These are phyloP conservation scores for Geothlypis trichas DNA, from an alignment of 2,113 vertebrate species.

Conservation along the genomic window DNA sequence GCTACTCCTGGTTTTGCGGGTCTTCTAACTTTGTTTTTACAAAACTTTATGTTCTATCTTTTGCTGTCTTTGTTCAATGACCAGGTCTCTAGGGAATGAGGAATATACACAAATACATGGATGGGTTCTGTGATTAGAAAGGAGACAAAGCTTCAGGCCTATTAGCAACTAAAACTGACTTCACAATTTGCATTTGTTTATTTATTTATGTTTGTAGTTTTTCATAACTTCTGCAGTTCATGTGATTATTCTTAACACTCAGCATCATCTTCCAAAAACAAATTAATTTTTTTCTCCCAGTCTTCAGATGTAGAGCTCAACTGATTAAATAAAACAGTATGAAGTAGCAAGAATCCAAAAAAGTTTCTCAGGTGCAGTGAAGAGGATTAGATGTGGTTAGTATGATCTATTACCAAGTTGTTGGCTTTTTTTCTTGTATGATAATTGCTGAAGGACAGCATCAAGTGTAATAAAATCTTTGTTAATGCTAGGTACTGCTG, in stretches of 20 bases:
- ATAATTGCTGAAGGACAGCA: background rate
- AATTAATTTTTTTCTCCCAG: background rate
- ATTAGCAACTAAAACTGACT: background rate
- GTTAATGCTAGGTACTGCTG: background rate
- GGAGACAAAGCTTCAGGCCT: background rate
- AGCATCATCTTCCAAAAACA: background rate
- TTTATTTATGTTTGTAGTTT: background rate
- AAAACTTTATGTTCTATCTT: background rate
- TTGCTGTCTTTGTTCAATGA: background rate
- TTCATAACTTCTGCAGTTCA: background rate
- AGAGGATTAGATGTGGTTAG: background rate
- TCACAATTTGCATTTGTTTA: background rate
- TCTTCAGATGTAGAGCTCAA: background rate
- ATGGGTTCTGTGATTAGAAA: background rate
- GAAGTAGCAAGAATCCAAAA: background rate
- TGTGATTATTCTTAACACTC: background rate
- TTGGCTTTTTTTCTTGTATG: background rate
- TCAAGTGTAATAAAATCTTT: background rate
- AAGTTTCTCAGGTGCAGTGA: background rate
- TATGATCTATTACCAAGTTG: background rate
- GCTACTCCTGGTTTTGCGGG: background rate
- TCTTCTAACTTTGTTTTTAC: background rate
- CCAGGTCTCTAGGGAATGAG: background rate
- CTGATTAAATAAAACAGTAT: background rate
- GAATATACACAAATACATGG: background rate